Percentiles rank a stretch among this genome's conserved stretches.
These are phyloP conservation scores for Oeneis ivallda DNA, from an alignment of 2,888 invertebrate genomes.

Conservation along the genomic window DNA sequence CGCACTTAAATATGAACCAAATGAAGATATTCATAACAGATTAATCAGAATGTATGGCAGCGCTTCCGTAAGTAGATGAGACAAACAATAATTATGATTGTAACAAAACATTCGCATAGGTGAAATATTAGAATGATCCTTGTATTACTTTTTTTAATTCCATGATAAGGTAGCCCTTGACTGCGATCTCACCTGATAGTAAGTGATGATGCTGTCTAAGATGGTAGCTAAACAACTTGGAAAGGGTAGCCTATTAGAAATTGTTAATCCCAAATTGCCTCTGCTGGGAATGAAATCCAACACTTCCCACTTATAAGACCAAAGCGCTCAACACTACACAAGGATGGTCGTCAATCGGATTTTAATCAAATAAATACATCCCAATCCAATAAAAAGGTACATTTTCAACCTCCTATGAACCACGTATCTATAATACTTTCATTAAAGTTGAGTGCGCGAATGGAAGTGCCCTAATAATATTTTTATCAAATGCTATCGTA, in stretches of 20 bases:
- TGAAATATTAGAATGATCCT: background rate
- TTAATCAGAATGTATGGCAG: slow-evolving; percentile 41
- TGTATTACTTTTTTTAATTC: too few species aligned
- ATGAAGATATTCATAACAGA: slow-evolving; percentile 46
- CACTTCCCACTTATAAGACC: too few species aligned
- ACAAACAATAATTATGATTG: background rate
- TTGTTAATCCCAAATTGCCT: too few species aligned
- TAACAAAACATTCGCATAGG: background rate
- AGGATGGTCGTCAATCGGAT: too few species aligned
- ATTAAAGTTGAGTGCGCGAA: slow-evolving; percentile 2
- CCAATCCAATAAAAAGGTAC: background rate
- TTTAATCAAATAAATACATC: too few species aligned
- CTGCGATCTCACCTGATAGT: too few species aligned
- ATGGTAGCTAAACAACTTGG: too few species aligned
- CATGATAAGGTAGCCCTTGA: too few species aligned
- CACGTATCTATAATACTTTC: slow-evolving; percentile 1
- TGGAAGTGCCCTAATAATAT: slow-evolving; percentile 5
- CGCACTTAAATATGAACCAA: slow-evolving; percentile 49
- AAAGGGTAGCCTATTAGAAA: too few species aligned
- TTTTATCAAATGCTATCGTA: slow-evolving; percentile 24
- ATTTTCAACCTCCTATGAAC: background rate
- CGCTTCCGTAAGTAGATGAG: background rate
- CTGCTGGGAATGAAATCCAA: too few species aligned
- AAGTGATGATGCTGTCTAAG: background rate
- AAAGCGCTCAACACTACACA: too few species aligned